Evolutionary conservation across 2,888 invertebrate genomes (phyloP).

Genomic region (Galerucella calmariensis): DNA sequence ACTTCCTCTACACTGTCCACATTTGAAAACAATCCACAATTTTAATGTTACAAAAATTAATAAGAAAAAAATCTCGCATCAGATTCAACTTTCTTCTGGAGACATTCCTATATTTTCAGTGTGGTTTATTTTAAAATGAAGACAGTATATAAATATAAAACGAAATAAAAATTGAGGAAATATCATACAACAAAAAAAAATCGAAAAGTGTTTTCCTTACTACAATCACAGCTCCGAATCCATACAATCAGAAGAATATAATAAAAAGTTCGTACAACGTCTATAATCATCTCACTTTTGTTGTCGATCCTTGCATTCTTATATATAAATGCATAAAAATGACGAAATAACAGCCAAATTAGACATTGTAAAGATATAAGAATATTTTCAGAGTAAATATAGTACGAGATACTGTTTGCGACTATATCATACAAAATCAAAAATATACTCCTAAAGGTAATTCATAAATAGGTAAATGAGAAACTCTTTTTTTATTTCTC

Average conservation of each 20-base stretch:
- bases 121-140: not conserved
- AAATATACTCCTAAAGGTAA: conserved; percentile 37
- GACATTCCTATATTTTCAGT: not conserved
- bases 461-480: conserved; percentile 21
- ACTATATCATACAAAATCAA: conserved; percentile 45
- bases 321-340: conserved; percentile 62
- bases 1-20: not conserved
- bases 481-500: conserved; percentile 33
- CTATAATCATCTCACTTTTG: conserved; percentile 66
- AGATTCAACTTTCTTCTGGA: not conserved
- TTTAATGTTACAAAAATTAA: not conserved
- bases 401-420: conserved; percentile 39
- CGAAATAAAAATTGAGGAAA: not conserved
- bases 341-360: conserved; percentile 64
- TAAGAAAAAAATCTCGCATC: not conserved
- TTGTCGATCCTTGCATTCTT: conserved; percentile 65
- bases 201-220: conserved; percentile 57
- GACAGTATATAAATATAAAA: not conserved
- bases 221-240: conserved; percentile 64
- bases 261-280: conserved; percentile 61
- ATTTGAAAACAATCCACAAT: not conserved
- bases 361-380: conserved; percentile 59
- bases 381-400: conserved; percentile 47
- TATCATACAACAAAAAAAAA: conserved; percentile 10
- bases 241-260: conserved; percentile 56